Percentiles rank a stretch among this genome's conserved stretches.
These are phyloP conservation scores for Orius laevigatus DNA, from an alignment of 1,140 invertebrate species.

Conservation along the genomic window DNA sequence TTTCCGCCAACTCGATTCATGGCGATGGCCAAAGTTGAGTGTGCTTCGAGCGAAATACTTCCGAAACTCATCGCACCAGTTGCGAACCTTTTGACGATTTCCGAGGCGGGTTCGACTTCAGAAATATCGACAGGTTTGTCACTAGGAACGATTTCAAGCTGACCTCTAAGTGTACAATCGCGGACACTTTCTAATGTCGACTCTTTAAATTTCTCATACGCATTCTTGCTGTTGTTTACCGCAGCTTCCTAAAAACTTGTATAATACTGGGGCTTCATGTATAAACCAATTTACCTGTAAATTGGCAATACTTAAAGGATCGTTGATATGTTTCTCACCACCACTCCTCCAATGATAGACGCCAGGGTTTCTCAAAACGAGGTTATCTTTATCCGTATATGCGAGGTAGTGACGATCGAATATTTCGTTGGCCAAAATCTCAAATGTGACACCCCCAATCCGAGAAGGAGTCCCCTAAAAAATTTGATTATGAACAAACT, in stretches of 20 bases:
- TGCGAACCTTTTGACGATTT: slow-evolving; percentile 87
- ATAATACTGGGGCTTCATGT: not conserved
- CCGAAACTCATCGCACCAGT: slow-evolving; percentile 83
- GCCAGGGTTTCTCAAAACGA: slow-evolving; percentile 83
- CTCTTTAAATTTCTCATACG: slow-evolving; percentile 79
- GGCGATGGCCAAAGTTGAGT: slow-evolving; percentile 83
- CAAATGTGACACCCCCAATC: slow-evolving; percentile 84
- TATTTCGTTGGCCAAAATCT: slow-evolving; percentile 76
- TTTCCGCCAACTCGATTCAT: slow-evolving; percentile 79
- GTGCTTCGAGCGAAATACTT: slow-evolving; percentile 86
- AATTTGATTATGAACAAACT: slow-evolving; percentile 6
- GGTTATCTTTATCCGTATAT: slow-evolving; percentile 56
- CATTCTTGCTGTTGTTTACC: slow-evolving; percentile 55
- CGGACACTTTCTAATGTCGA: slow-evolving; percentile 73
- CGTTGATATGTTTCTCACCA: slow-evolving; percentile 96
- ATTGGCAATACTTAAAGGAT: slow-evolving; percentile 83
- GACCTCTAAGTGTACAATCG: slow-evolving; percentile 80
- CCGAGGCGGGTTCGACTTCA: slow-evolving; percentile 80
- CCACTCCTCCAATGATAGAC: slow-evolving; percentile 91
- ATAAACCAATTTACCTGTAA: slow-evolving; percentile 44
- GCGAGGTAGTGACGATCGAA: slow-evolving; percentile 67
- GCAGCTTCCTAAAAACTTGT: slow-evolving; percentile 53
- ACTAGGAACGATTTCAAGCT: slow-evolving; percentile 65
- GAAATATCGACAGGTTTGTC: slow-evolving; percentile 61
- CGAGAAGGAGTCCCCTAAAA: slow-evolving; percentile 75